Percentiles rank a stretch among this genome's conserved stretches.
phyloP scores from a whole-genome alignment of 1,140 invertebrate genomes.

The Babylonia areolata region DNA sequence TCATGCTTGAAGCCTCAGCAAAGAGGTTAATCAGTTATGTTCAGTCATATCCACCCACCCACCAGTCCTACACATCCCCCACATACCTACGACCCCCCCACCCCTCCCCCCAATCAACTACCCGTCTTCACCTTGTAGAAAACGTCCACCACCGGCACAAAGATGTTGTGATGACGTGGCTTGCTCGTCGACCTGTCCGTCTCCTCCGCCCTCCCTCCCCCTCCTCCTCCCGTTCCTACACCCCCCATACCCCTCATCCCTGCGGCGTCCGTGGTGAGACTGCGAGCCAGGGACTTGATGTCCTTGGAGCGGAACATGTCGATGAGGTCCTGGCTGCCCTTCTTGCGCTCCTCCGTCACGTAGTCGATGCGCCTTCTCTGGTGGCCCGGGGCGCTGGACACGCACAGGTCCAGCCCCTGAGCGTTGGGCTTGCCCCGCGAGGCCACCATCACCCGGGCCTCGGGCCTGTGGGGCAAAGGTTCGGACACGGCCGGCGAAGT shows the following conservation, averaged over 20 bases:
- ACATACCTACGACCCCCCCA: not conserved
- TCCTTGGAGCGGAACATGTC: constrained; percentile 18
- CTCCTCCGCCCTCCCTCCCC: not conserved
- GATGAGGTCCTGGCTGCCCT: not conserved
- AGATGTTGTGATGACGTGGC: not conserved
- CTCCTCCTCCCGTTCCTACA: not conserved
- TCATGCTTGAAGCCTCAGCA: too few relatives aligned
- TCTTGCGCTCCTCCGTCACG: constrained; percentile 22
- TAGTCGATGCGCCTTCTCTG: constrained; percentile 14
- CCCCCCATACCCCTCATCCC: not conserved
- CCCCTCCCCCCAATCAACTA: constrained; percentile 5
- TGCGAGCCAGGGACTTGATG: constrained; percentile 14
- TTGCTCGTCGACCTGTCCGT: constrained; percentile 18
- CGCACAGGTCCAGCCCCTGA: not conserved
- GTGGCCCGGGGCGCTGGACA: constrained; percentile 18
- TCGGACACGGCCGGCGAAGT: constrained; percentile 22
- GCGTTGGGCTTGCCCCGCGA: constrained; percentile 30
- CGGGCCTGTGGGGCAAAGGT: not conserved
- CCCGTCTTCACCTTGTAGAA: constrained; percentile 28
- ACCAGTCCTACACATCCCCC: not conserved
- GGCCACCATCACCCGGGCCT: constrained; percentile 39
- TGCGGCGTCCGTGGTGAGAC: constrained; percentile 18
- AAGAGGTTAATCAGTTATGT: too few relatives aligned
- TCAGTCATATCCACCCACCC: too few relatives aligned
- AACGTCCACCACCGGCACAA: constrained; percentile 24